Evolutionary conservation across 1,140 invertebrate species (phyloP), one percentile per base, ranked within the genome.

Genomic region (Bilobella aurantiaca): DNA sequence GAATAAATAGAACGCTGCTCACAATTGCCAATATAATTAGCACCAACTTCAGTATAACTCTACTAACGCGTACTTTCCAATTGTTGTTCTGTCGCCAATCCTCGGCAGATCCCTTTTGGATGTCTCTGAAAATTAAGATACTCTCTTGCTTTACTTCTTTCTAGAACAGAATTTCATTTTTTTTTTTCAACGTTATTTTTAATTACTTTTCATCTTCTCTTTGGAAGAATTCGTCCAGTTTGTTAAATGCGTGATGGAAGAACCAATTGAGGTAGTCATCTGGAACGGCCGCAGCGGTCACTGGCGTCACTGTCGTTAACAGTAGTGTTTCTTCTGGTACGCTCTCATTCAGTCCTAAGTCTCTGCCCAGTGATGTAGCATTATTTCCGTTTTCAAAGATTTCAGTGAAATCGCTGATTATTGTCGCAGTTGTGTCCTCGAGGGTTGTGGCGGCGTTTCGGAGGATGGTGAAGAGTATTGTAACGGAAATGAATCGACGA

Each of bases 201-300:
- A n/a, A n/a, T n/a, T 3, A 59, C 31, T 29, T 34, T 59, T 34
- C 58, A 29, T 59, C 58, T 18, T 53, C 49, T 23, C 23, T 25
- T 23, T 59, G 29, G 32, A 59, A 59, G 28, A 31, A 59, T 23
- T 59, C 14, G 28, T 59, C 58, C 5, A 59, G 28, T 23, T 59
- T 59, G 8, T 59, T 29, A 29, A 59, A 59, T 12, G 58, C 25
- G 23, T 29, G 32, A 23, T 59, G 28, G 23, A 59, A 59, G 58
- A 59, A 59, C 28, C 58, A 34, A 29, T 59, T 59, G 8, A 59
- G 49, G 21, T 53, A 53, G 49, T 53, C 49, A 23, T 53, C 49
- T 16, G 49, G 49, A 23, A 53, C 25, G 12, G 12, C 12, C 21
- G 8, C 37, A 8, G 8, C 23, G 12, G 8, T 53, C 49, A 23